These are phyloP conservation scores for Phylloscopus whistleri DNA, from an alignment of 2,113 vertebrate species.

Conservation along the genomic window DNA sequence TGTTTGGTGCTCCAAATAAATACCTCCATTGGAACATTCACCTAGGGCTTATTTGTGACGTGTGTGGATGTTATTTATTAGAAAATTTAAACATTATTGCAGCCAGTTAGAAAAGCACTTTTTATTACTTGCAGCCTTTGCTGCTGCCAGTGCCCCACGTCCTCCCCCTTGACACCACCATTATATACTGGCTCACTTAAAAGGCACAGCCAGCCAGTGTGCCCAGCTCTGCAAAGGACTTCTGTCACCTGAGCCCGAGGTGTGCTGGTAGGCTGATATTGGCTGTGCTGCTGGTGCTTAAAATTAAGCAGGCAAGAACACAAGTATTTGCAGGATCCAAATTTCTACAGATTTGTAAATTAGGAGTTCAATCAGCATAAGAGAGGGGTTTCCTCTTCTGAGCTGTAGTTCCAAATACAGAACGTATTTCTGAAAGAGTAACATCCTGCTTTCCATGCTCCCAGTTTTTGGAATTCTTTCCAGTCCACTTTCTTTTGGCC, in stretches of 20 bases:
- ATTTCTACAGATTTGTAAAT: neutral
- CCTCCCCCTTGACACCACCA: neutral
- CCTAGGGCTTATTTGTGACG: neutral
- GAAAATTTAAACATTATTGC: slow-evolving; percentile 45
- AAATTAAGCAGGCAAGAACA: neutral
- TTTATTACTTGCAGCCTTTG: slow-evolving; percentile 18
- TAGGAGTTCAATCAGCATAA: neutral
- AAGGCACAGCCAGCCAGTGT: neutral
- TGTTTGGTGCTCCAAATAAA: slow-evolving; percentile 6
- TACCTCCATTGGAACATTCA: slow-evolving; percentile 23
- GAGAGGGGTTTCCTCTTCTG: neutral
- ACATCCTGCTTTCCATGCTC: neutral
- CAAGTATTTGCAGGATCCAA: neutral
- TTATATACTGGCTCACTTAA: neutral
- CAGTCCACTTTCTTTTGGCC: neutral
- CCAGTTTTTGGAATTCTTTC: neutral
- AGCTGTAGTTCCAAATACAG: neutral
- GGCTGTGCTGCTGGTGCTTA: neutral
- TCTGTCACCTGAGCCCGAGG: neutral
- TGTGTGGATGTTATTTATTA: slow-evolving; percentile 22
- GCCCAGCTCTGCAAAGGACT: neutral
- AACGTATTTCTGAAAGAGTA: neutral
- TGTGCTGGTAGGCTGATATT: neutral
- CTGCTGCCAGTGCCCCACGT: neutral
- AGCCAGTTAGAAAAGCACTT: slow-evolving; percentile 35